Conservation (phyloP, 2,888 invertebrate genomes). For the Drosophila putrida region DNA sequence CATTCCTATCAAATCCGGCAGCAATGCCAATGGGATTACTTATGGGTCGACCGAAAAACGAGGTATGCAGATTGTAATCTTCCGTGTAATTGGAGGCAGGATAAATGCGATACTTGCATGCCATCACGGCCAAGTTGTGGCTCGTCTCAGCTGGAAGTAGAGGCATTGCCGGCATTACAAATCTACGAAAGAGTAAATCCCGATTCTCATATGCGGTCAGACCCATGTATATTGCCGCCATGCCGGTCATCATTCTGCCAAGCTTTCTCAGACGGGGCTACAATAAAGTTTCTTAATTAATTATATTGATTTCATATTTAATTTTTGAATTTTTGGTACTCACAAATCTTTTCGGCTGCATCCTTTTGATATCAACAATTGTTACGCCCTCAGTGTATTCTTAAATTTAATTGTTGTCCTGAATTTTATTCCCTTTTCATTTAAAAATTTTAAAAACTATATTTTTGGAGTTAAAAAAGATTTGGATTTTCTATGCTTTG, state of each 20-base stretch:
- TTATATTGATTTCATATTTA: neutral
- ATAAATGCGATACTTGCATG: slow-evolving; percentile 88
- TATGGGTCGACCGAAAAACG: slow-evolving; percentile 90
- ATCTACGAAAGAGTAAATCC: slow-evolving; percentile 29
- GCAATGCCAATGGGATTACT: slow-evolving; percentile 98
- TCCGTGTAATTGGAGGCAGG: slow-evolving; percentile 42
- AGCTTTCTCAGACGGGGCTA: slow-evolving; percentile 45
- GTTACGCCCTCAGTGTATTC: neutral
- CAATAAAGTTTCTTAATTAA: neutral
- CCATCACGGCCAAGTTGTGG: slow-evolving; percentile 91
- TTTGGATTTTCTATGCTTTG: slow-evolving; percentile 1
- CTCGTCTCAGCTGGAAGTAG: slow-evolving; percentile 92
- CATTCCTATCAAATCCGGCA: slow-evolving; percentile 99
- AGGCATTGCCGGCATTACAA: slow-evolving; percentile 77
- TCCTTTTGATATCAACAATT: neutral
- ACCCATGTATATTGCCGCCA: slow-evolving; percentile 35
- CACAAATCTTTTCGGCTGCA: slow-evolving; percentile 11
- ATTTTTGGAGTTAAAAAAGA: slow-evolving; percentile 1
- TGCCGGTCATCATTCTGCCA: slow-evolving; percentile 42
- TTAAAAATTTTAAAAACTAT: slow-evolving; percentile 6
- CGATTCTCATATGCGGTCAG: slow-evolving; percentile 39
- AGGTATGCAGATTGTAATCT: slow-evolving; percentile 86
- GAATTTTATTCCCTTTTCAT: neutral
- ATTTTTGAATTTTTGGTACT: neutral
- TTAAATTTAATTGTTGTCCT: neutral